Percentiles rank a stretch among this genome's conserved stretches.
phyloP scores from a whole-genome alignment of 1,140 invertebrate genomes.

The Cylas formicarius region DNA sequence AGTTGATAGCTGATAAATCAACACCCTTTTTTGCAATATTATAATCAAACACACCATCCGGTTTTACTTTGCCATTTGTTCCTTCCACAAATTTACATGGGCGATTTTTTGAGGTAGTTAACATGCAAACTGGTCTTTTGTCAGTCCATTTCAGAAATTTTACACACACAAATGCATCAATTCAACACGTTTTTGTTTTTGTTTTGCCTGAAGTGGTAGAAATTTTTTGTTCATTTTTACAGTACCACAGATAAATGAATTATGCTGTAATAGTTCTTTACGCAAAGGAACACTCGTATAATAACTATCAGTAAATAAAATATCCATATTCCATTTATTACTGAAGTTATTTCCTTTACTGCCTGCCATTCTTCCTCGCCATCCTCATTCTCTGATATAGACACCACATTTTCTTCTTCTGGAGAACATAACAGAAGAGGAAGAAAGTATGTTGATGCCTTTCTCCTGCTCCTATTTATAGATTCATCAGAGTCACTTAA shows the following conservation, averaged over 20 bases:
- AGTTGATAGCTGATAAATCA: constrained; percentile 12
- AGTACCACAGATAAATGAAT: constrained; percentile 4
- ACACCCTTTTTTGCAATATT: constrained; percentile 5
- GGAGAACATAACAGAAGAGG: too few species aligned
- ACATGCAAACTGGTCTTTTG: constrained; percentile 7
- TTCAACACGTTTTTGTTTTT: background rate
- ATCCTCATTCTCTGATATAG: too few species aligned
- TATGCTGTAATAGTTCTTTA: background rate
- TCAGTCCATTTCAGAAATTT: constrained; percentile 15
- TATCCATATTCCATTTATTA: too few species aligned
- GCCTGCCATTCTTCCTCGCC: too few species aligned
- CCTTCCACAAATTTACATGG: constrained; percentile 5
- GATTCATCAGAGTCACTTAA: too few species aligned
- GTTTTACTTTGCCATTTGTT: constrained; percentile 7
- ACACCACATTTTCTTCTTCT: too few species aligned
- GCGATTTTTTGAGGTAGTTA: constrained; percentile 9
- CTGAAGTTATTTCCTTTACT: too few species aligned
- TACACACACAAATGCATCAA: background rate
- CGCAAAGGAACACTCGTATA: constrained; percentile 6
- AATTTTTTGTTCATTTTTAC: background rate
- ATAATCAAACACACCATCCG: constrained; percentile 7
- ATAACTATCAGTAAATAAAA: constrained; percentile 9
- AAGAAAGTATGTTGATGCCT: too few species aligned
- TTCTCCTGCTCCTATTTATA: too few species aligned
- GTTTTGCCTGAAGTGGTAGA: background rate